A percentile compares a stretch with the other conserved stretches of the same genome.
Evolutionary conservation across 1,140 invertebrate species (phyloP).

Genomic region (Eueides isabella): DNA sequence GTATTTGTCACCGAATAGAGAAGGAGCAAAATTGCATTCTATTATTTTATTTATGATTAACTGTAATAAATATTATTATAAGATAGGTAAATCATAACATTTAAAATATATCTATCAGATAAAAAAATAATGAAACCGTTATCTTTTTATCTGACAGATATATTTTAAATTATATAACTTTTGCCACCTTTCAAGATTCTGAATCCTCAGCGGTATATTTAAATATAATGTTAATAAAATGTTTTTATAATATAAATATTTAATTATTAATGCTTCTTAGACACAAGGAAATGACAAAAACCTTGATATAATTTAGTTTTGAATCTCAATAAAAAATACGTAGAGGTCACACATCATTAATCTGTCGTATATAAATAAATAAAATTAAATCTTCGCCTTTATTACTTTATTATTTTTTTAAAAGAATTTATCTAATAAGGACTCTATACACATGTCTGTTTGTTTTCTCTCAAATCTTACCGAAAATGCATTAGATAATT

Average conservation of each 20-base stretch:
- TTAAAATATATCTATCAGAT: too few relatives aligned
- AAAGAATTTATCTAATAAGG: not conserved
- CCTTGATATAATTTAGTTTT: constrained; percentile 6
- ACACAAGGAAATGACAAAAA: not conserved
- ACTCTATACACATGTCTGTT: too few relatives aligned
- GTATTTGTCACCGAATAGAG: too few relatives aligned
- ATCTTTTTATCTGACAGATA: too few relatives aligned
- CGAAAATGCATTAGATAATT: too few relatives aligned
- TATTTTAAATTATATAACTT: too few relatives aligned
- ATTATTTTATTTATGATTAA: too few relatives aligned
- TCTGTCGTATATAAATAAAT: not conserved
- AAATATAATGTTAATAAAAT: not conserved
- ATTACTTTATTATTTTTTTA: not conserved
- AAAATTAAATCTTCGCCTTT: not conserved
- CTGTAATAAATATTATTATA: too few relatives aligned
- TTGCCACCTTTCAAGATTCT: not conserved
- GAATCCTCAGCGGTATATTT: not conserved
- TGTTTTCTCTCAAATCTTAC: too few relatives aligned
- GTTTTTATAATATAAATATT: not conserved
- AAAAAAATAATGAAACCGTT: too few relatives aligned
- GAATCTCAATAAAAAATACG: not conserved
- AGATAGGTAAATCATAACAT: too few relatives aligned
- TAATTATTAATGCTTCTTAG: not conserved
- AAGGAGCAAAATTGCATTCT: too few relatives aligned
- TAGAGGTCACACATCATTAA: not conserved